Conservation (phyloP, 2,113 vertebrate genomes). For the human (Homo sapiens) region GRCh38 chr17:46938001-46938500, state of each 20-base stretch:
- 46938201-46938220: neutral
- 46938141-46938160: neutral
- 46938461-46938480: neutral
- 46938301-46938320: accelerated
- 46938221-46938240: slow-evolving; percentile 37
- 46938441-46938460: neutral
- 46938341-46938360: neutral
- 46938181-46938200: neutral
- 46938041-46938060: too few species aligned
- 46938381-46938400: neutral
- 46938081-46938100: too few species aligned
- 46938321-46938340: neutral
- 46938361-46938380: neutral
- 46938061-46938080: too few species aligned
- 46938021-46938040: too few species aligned
- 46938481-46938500: neutral
- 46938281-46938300: neutral
- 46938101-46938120: too few species aligned
- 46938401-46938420: neutral
- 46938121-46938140: too few species aligned
- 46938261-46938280: neutral
- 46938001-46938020: too few species aligned
- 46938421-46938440: neutral
- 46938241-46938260: neutral
- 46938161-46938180: neutral